These are phyloP conservation scores for Sinopyrophorus schimmeli DNA, from an alignment of 2,888 invertebrate species.

Conservation along the genomic window DNA sequence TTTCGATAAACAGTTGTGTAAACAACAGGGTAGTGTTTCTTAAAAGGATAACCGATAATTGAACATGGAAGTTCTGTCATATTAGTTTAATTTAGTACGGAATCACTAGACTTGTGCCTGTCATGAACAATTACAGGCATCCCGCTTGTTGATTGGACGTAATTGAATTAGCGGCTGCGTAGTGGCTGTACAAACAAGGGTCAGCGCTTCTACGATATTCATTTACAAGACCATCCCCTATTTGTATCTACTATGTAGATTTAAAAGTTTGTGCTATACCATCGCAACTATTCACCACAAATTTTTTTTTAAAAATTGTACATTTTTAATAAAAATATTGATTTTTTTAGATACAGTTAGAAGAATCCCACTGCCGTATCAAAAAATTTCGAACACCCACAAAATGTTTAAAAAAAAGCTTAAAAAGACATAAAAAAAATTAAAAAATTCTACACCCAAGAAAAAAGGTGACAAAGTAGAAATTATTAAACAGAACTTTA, in stretches of 20 bases:
- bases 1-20: conserved; percentile 7
- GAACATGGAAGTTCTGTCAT: conserved; percentile 46
- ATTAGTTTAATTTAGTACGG: conserved; percentile 50
- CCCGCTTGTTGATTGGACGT: conserved; percentile 54
- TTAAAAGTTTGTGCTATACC: conserved; percentile 10
- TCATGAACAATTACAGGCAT: conserved; percentile 53
- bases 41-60: conserved; percentile 37
- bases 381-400: too few species aligned
- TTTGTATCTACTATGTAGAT: conserved; percentile 15
- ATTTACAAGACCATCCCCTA: conserved; percentile 24
- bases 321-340: too few species aligned
- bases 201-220: conserved; percentile 41
- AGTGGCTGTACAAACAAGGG: conserved; percentile 54
- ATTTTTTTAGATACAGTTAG: too few species aligned
- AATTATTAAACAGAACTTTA: too few species aligned
- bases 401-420: too few species aligned
- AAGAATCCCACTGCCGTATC: too few species aligned
- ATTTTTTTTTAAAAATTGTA: too few species aligned
- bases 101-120: conserved; percentile 49
- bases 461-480: too few species aligned
- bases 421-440: too few species aligned
- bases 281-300: too few species aligned
- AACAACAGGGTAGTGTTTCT: conserved; percentile 10
- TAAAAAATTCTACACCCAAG: too few species aligned
- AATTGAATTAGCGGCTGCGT: conserved; percentile 54